Base-by-base conservation (phyloP, 2,888 invertebrate genomes). In the Alsophila aescularia region DNA sequence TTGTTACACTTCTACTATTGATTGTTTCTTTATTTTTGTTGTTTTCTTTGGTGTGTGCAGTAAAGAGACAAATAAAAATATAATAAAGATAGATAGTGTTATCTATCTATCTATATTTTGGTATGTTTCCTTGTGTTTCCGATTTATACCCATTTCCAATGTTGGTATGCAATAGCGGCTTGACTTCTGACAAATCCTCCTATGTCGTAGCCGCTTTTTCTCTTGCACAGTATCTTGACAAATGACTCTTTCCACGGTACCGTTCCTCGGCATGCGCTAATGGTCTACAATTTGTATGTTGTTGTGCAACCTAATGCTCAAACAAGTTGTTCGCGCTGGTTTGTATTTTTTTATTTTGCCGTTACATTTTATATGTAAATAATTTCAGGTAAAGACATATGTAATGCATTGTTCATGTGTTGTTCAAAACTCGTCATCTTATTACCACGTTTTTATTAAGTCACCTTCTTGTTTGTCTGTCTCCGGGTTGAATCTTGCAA, bases 271-370 rank as follows among this genome's bases (percentile, higher is more conserved):
- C 49, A 60, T 56, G 48, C 58, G 50, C 62, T 63, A 63, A 66
- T 63, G 62, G 48, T 51, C 42, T 48, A 58, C 60, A 52, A 63
- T 66, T 63, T 66, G 61, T 66, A 52, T 56, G 57, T 58, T 47
- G 32, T 61, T 47, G 29, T 60, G 61, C 58, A 60, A 59, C 56
- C 53, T 56, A 52, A 62, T 57, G 56, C 47, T 57, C 44, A 43
- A 60, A 62, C 63, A 58, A 61, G 60, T 52, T 56, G 53, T 58
- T 65, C 39, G 16, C 35, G 41, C 41, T 59, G 55, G 45, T 37
- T 43, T 34, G 15, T 10, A 5, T 37, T 12, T 39, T 12, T 37
- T 39, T 34, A 34, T 14, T 16, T 12, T 39, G 8, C 24, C 31
- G 40, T 40, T 40, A 9, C 8, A 8, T 7, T 24, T 24, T 10